Evolutionary conservation across 2,113 vertebrate genomes (phyloP).

Genomic region (Gadus chalcogrammus): DNA sequence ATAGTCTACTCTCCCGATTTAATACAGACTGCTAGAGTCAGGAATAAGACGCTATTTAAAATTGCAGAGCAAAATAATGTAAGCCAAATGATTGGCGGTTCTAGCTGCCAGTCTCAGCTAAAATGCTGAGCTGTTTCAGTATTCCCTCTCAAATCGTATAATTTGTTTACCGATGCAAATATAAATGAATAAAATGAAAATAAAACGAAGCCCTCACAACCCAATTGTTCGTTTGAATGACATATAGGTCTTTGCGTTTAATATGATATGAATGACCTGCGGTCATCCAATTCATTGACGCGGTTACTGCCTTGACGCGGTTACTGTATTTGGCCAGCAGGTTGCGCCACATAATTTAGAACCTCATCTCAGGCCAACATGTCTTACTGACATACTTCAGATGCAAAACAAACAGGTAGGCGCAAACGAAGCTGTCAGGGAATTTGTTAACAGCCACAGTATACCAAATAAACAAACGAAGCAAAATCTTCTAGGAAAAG

Average conservation of each 20-base stretch:
- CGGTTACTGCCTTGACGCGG: constrained; percentile 25
- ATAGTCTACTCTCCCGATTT: constrained; percentile 74
- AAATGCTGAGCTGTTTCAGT: no score
- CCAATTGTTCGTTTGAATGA: neutral
- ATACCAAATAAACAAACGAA: no score
- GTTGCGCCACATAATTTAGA: constrained; percentile 61
- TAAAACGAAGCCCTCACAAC: neutral
- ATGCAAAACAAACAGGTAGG: constrained; percentile 2
- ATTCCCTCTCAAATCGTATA: no score
- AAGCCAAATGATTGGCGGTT: no score
- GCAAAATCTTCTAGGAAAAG: neutral
- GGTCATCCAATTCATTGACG: constrained; percentile 27
- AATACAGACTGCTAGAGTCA: neutral
- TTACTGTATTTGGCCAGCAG: constrained; percentile 59
- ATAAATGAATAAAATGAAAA: constrained; percentile 5
- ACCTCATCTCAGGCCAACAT: constrained; percentile 23
- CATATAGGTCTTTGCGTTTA: constrained; percentile 11
- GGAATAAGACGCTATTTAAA: no score
- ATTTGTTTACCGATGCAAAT: no score
- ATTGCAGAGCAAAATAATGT: no score
- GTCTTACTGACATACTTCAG: neutral
- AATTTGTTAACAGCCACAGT: neutral
- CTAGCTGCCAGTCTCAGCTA: no score
- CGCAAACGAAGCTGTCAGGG: neutral
- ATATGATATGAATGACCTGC: constrained; percentile 38